Evolutionary conservation across 1,140 invertebrate species (phyloP), one percentile per base, ranked within the genome.

Genomic region (Pseudomyrmex pallidus): DNA sequence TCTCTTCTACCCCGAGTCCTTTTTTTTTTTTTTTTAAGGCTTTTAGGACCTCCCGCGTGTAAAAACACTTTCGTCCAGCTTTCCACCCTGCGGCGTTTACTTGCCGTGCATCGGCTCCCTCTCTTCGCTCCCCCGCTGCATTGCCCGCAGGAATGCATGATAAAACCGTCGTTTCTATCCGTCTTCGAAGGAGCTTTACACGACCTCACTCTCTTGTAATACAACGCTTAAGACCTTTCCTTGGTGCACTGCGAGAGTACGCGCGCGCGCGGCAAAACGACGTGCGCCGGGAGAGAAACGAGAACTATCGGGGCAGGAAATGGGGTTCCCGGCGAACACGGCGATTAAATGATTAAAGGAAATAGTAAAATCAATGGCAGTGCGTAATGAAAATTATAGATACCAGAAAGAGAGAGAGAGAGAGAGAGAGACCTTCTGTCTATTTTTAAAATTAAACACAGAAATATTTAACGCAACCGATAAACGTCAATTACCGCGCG

Each of bases 1-100:
- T 35, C 35, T 35, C 35, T 35, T 35, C 35, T 7, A 7, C 5
- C 3, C 35, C 35, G 35, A 35, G 35, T 35, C 0, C 5, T 35
- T 35, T 25, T 12, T 35, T 5, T 74, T 59, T 50, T 48, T 48
- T 67, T 44, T 70, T 87, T 87, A 66, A 76, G 74, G 89, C 85
- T 88, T 77, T 89, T 83, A 91, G 78, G 90, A 91, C 91, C 90
- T 87, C 91, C 91, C 70, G 85, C 89, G 87, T 86, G 85, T 85
- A 88, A 91, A 91, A 92, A 89, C 89, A 91, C 89, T 91, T 87
- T 91, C 89, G 82, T 87, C 73, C 82, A 56, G 68, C 54, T 57
- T 89, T 80, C 74, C 59, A 85, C 68, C 84, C 61, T 78, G 70
- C 66, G 80, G 70, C 66, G 85, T 78, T 78, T 56, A 78, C 54